A percentile compares a stretch with the other conserved stretches of the same genome.
phyloP scores from a whole-genome alignment of 2,797 vertebrate species.

The Ceyx erithaca region DNA sequence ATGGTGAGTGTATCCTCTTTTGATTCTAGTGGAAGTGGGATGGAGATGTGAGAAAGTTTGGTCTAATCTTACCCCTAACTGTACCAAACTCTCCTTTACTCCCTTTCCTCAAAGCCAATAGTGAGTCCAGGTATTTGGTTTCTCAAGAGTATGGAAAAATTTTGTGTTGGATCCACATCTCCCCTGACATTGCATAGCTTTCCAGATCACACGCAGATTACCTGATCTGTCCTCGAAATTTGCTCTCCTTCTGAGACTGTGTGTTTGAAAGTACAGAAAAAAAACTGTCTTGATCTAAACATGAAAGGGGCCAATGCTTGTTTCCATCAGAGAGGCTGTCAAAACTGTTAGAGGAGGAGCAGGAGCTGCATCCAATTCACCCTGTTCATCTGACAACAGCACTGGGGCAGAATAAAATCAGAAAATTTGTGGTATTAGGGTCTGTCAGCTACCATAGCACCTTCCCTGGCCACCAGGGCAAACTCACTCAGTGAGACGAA shows the following conservation, averaged over 20 bases:
- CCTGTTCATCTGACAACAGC: accelerated
- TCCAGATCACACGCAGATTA: not conserved
- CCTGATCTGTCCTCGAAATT: not conserved
- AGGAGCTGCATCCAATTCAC: not conserved
- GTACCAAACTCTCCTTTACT: not conserved
- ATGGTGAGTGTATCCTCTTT: not conserved
- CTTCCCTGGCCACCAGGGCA: not conserved
- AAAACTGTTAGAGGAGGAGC: not conserved
- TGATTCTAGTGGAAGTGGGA: not conserved
- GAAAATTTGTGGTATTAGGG: not conserved
- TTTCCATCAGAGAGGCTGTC: not conserved
- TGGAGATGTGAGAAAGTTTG: not conserved
- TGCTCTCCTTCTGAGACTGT: not conserved
- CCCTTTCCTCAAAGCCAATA: not conserved
- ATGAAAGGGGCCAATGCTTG: not conserved
- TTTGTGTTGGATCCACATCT: not conserved
- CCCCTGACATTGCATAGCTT: not conserved
- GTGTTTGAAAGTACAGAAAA: not conserved
- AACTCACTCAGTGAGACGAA: not conserved
- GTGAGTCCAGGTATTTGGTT: not conserved
- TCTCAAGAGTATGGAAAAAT: not conserved
- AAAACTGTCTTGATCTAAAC: not conserved
- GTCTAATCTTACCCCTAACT: not conserved
- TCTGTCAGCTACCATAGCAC: not conserved
- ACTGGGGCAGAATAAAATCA: not conserved